Conservation (phyloP, 2,888 invertebrate genomes). For the Meteorus colon region DNA sequence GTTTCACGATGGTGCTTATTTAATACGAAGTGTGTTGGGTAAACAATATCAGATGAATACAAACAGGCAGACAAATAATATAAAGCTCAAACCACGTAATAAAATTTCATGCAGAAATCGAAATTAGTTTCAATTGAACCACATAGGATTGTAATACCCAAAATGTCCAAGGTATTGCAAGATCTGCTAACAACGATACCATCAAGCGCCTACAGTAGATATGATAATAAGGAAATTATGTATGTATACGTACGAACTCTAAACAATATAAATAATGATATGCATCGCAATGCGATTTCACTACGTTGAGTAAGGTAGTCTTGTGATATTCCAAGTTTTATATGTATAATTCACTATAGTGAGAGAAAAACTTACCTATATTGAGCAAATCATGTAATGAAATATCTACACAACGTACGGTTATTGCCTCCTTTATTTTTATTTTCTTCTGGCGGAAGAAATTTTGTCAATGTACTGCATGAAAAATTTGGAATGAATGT, state of each 20-base stretch:
- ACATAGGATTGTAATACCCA: background rate
- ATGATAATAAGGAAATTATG: slow-evolving; percentile 30
- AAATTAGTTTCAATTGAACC: background rate
- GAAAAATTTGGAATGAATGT: background rate
- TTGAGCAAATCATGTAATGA: slow-evolving; percentile 18
- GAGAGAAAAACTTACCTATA: slow-evolving; percentile 41
- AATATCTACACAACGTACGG: slow-evolving; percentile 40
- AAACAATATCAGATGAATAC: background rate
- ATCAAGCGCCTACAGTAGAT: slow-evolving; percentile 38
- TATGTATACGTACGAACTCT: slow-evolving; percentile 15
- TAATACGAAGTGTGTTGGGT: background rate
- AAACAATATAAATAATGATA: slow-evolving; percentile 9
- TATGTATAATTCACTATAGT: slow-evolving; percentile 56
- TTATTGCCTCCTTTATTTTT: slow-evolving; percentile 27
- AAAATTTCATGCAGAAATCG: background rate
- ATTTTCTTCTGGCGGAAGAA: background rate
- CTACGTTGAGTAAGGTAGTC: slow-evolving; percentile 43
- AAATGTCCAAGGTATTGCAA: background rate
- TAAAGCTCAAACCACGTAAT: slow-evolving; percentile 1
- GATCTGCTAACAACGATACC: slow-evolving; percentile 33
- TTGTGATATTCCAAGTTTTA: slow-evolving; percentile 60
- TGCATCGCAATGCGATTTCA: slow-evolving; percentile 21
- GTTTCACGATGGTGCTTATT: background rate
- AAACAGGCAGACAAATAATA: background rate
- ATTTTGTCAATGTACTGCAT: background rate